Evolutionary conservation across 2,888 invertebrate species (phyloP).

Genomic region (Spodoptera picta): DNA sequence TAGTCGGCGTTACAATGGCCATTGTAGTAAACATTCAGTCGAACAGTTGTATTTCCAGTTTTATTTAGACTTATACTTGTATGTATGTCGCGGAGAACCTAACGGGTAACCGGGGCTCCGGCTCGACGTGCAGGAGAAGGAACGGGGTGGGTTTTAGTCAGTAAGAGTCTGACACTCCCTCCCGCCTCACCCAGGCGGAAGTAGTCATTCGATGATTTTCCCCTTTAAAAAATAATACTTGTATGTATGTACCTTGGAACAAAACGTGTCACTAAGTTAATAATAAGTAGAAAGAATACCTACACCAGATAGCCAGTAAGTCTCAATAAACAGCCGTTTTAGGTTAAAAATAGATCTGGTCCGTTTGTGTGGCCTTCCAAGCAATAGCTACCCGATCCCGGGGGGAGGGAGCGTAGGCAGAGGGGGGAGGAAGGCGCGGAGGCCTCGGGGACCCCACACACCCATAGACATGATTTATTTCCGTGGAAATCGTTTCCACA

Average conservation of each 20-base stretch:
- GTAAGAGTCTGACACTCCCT: too few species aligned
- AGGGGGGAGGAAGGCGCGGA: slow-evolving; percentile 26
- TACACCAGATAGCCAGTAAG: slow-evolving; percentile 37
- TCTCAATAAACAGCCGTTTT: slow-evolving; percentile 63
- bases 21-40: not conserved
- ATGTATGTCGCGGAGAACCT: too few species aligned
- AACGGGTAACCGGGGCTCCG: too few species aligned
- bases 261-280: slow-evolving; percentile 3
- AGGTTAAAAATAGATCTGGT: slow-evolving; percentile 71
- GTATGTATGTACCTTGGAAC: slow-evolving; percentile 9
- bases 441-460: slow-evolving; percentile 48
- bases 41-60: slow-evolving; percentile 12
- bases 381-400: slow-evolving; percentile 62
- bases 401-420: slow-evolving; percentile 46
- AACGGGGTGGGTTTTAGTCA: too few species aligned
- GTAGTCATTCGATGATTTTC: too few species aligned
- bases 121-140: too few species aligned
- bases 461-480: slow-evolving; percentile 73
- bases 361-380: slow-evolving; percentile 68
- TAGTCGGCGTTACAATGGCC: slow-evolving; percentile 1
- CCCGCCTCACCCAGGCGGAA: too few species aligned
- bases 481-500: slow-evolving; percentile 63
- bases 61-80: slow-evolving; percentile 8
- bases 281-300: slow-evolving; percentile 23
- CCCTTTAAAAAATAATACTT: not conserved